Evolutionary conservation across 2,113 vertebrate genomes (phyloP), one percentile per base, ranked within the genome.

Genomic region (Protobothrops flavoviridis): DNA sequence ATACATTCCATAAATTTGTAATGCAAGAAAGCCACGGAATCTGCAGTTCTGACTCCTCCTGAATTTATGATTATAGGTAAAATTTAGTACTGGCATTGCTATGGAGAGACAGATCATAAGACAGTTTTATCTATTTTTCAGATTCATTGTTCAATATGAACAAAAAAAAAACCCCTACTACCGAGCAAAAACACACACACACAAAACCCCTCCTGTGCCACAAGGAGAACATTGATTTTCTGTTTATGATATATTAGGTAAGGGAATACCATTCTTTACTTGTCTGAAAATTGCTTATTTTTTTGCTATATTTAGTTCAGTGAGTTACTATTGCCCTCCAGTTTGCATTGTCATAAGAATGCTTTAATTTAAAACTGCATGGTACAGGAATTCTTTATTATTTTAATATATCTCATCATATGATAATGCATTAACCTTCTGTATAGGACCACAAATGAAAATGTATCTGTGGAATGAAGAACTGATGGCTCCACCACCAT

Each of bases 401-500:
- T 95, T 94, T 91, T 95, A 55, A 93, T 91, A 85, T 93, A 55
- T 90, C 29, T 96, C 94, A 45, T 85, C 85, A 13, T 59, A 48
- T n/a, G 87, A 57, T 87, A 89, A 91, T 50, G 81, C 59, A 89
- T 87, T 91, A 20, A 91, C 88, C 91, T 43, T 48, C 91, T 90
- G 92, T 61, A 94, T 94, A 86, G 64, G 92, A 93, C 94, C 91
- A 50, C 91, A 93, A 85, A 93, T 94, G 85, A 94, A 94, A 95
- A 93, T 90, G 0, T 91, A 94, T 95, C 52, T 95, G 89, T 88
- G 92, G 94, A 43, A 89, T 59, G 86, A 93, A 90, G 95, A 96
- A 91, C 96, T 97, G 96, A 95, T 95, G 96, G 95, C 15, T 69
- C n/a, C n/a, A 0, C 1, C 95, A 89, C 86, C 90, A 50, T 33